phyloP scores from a whole-genome alignment of 2,113 vertebrate species.

The Odontesthes bonariensis region DNA sequence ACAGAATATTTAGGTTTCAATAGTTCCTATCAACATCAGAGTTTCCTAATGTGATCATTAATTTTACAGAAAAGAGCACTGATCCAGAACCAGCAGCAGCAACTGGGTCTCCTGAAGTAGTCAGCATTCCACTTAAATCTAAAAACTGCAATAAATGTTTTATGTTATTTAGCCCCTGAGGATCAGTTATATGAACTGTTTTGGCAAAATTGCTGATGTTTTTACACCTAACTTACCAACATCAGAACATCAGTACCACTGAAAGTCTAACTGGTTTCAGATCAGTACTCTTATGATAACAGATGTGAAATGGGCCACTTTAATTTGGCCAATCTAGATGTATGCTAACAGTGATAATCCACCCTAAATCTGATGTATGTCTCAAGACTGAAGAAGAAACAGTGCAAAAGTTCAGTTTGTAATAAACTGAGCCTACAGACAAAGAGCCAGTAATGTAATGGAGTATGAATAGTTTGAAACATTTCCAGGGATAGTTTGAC shows the following conservation, averaged over 20 bases:
- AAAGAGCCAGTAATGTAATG: background rate
- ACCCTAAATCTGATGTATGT: no score
- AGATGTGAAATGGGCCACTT: no score
- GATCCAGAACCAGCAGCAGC: slow-evolving; percentile 12
- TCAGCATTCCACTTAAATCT: slow-evolving; percentile 9
- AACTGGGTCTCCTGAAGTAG: slow-evolving; percentile 1
- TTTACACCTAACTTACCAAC: slow-evolving; percentile 2
- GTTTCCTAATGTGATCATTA: slow-evolving; percentile 19
- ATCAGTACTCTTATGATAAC: background rate
- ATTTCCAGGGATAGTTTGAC: background rate
- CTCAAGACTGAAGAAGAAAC: background rate
- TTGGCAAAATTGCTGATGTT: slow-evolving; percentile 20
- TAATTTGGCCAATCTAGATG: no score
- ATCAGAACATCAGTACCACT: background rate
- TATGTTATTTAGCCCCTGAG: background rate
- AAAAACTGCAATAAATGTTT: background rate
- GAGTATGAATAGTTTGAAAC: background rate
- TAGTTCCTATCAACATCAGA: slow-evolving; percentile 20
- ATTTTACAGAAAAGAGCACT: slow-evolving; percentile 8
- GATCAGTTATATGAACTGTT: slow-evolving; percentile 5
- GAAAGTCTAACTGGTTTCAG: background rate
- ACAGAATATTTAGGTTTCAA: slow-evolving; percentile 12
- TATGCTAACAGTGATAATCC: no score
- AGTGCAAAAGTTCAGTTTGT: background rate
- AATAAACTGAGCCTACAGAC: slow-evolving; percentile 1